These are phyloP conservation scores for Eurytemora carolleeae DNA, from an alignment of 1,140 invertebrate species.

Conservation along the genomic window DNA sequence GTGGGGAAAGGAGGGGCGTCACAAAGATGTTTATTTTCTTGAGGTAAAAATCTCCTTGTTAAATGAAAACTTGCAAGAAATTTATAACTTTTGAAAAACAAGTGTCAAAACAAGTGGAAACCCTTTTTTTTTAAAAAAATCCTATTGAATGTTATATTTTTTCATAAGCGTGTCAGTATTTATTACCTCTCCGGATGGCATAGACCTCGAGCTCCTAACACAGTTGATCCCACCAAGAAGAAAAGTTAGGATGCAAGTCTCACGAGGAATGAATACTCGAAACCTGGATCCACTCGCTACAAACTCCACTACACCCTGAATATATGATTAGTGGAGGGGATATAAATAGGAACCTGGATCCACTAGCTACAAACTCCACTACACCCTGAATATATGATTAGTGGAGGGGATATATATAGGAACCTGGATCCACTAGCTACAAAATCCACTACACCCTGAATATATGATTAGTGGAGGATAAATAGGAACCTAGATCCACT, in stretches of 20 bases:
- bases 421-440: constrained; percentile 80
- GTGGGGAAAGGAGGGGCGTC: too few species aligned
- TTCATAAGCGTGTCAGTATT: too few species aligned
- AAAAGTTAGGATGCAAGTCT: constrained; percentile 85
- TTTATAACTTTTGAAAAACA: too few species aligned
- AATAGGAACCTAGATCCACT: constrained; percentile 76
- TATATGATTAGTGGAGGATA: constrained; percentile 43
- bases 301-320: constrained; percentile 82
- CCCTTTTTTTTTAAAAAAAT: too few species aligned
- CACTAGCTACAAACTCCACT: constrained; percentile 86
- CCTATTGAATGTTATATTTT: too few species aligned
- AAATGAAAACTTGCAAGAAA: too few species aligned
- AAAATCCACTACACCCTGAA: constrained; percentile 82
- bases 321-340: constrained; percentile 47
- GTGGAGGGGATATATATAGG: constrained; percentile 66
- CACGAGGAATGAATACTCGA: constrained; percentile 77
- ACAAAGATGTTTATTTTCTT: too few species aligned
- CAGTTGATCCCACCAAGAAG: constrained; percentile 72
- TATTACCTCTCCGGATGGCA: constrained; percentile 37
- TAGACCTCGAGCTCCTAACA: constrained; percentile 53
- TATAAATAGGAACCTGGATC: constrained; percentile 72
- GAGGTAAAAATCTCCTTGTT: too few species aligned
- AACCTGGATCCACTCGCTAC: constrained; percentile 80
- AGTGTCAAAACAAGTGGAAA: too few species aligned
- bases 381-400: constrained; percentile 47